phyloP scores from a whole-genome alignment of 2,113 vertebrate genomes.

The Agapornis roseicollis region DNA sequence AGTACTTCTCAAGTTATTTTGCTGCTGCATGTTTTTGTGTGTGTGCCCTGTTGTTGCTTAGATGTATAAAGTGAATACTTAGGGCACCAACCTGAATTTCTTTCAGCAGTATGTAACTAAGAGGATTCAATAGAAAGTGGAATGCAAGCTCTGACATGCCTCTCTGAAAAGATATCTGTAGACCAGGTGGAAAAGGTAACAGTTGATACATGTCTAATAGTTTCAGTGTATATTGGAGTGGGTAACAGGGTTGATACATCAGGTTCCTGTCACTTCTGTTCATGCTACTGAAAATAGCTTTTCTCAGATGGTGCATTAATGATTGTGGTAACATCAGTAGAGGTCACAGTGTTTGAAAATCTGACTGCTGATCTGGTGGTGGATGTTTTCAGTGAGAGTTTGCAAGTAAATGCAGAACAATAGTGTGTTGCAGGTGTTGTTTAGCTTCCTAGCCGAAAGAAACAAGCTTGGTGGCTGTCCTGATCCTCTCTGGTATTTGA shows the following conservation, averaged over 20 bases:
- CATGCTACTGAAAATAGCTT: not conserved
- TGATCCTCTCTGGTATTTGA: not conserved
- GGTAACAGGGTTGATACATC: not conserved
- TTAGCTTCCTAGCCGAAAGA: not conserved
- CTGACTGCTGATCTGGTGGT: not conserved
- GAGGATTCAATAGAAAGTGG: not conserved
- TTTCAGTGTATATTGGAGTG: not conserved
- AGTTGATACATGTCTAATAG: not conserved
- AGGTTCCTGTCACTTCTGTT: not conserved
- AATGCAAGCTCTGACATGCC: not conserved
- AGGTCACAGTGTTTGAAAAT: not conserved
- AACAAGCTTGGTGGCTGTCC: not conserved
- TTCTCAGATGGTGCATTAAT: not conserved
- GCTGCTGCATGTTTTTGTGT: not conserved
- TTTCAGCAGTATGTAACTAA: not conserved
- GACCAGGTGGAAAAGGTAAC: not conserved
- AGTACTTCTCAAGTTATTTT: not conserved
- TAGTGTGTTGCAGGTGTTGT: not conserved
- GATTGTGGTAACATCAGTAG: not conserved
- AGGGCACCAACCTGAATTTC: not conserved
- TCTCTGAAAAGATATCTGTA: not conserved
- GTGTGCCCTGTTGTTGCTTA: not conserved
- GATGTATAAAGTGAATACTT: not conserved
- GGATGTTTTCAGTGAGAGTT: not conserved
- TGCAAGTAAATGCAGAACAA: not conserved